Evolutionary conservation across 2,797 vertebrate genomes (phyloP), one percentile per base, ranked within the genome.

Genomic region (Clarias pachynema): DNA sequence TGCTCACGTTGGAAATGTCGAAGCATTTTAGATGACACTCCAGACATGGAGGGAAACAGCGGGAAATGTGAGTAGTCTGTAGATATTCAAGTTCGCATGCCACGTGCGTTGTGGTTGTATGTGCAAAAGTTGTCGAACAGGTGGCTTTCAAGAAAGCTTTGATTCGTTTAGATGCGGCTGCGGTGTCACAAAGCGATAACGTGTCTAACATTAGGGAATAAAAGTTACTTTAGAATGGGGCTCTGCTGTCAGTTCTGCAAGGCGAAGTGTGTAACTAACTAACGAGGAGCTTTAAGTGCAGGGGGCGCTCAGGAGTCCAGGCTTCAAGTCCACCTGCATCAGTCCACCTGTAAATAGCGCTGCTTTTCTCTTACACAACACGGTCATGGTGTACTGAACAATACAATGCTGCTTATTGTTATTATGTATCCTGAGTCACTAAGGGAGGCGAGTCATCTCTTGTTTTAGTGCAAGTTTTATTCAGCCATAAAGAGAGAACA

Each of bases 51-150:
- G 87, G n/a, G 88, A 62, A 91, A 86, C 62, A 82, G 84, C 86
- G 79, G 68, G 53, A 92, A 90, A 91, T 91, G 95, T 96, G 91
- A 95, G 95, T 94, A 86, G 44, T 29, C 12, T 60, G 12, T 78
- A 59, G 29, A 29, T 22, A 6, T 34, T 5, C 53, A 12, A 78
- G 24, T 37, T 60, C 34, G 37, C 57, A 5, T 78, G 53, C 9
- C 74, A 59, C 4, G 74, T 56, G 74, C 57, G 57, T 74, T 72
- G 1, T 65, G 31, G 34, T 7, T 62, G 12, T 5, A 62, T 62
- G 15, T 62, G 5, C 57, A 62, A n/a, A 62, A 22, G 65, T 14
- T 65, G 63, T 59, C 6, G 4, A 82, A 31, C 86, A 82, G 26
- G 22, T 83, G 40, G 20, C 20, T 29, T 59, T n/a, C 3, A 22